Base-by-base conservation (phyloP, 2,113 vertebrate species). In the Hucho hucho region DNA sequence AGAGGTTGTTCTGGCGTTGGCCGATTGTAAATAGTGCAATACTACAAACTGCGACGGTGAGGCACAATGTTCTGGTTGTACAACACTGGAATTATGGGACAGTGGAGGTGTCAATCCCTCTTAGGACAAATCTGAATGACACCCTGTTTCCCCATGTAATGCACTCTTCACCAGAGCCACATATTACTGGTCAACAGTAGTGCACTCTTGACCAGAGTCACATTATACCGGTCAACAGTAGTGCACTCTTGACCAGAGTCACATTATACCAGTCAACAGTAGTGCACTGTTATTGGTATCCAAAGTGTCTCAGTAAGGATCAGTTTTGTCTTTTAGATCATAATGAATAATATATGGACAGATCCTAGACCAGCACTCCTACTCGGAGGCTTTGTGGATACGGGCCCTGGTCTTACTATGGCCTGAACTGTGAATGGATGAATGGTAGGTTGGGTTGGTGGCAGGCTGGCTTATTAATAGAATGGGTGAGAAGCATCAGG, bases 21-120 rank as follows among this genome's bases (percentile, higher is more conserved):
- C 92, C 88, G 92, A 92, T 87, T 94, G 94, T 93, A 95, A 94
- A 95, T 95, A 97, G 96, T 97, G 96, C 92, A 93, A 93, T 92
- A 94, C 92, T 90, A 95, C 94, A 93, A 53, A 95, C 94, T 93
- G 92, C 93, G 92, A 90, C 81, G 92, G 94, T 93, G 95, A 96
- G 95, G 95, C 95, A 95, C 94, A 87, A 93, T 92, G 92, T 82
- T 89, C 63, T 63, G 74, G 72, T 78, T 64, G 37, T 12, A 43
- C 9, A 43, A 58, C 56, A 73, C n/a, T 9, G 37, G 16, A 61
- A 9, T 61, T 2, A n/a, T 20, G 58, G 37, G 9, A 43, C 3
- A 22, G n/a, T 22, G n/a, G 13, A 4, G 58, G 58, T 16, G 58
- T 2, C 3, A 76, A 66, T 72, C 77, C 28, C 73, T 66, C 73